Base-by-base conservation (phyloP, 2,888 invertebrate species). In the Pristionchus arcanus region DNA sequence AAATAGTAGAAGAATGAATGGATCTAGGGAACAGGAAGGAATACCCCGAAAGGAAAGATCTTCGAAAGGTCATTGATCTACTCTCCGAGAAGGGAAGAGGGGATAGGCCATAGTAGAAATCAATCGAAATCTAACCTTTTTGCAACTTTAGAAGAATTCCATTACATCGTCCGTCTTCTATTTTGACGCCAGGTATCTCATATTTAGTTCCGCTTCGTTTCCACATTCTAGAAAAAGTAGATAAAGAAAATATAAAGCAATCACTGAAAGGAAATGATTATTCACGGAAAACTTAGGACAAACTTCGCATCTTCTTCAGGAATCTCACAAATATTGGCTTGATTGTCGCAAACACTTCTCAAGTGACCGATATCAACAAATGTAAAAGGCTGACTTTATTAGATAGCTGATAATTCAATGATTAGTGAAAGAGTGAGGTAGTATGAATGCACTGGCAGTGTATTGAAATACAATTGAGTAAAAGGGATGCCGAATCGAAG, bases 1-100 rank as follows among this genome's bases (percentile, higher is more conserved):
- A 25, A 37, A 74, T 2, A 74, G 74, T 34, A 9, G 5, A 37
- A 21, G 21, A 34, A 37, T 15, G 13, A 49, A 49, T 49, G 11
- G 42, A 49, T 49, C 5, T 11, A 49, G 42, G 42, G 42, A 49
- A 42, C 9, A 13, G 42, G 74, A 74, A 21, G 74, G 37, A 37
- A 37, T 74, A 28, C 4, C 66, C 63, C 3, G 13, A 13, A 31
- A 68, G 42, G 42, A 63, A 31, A 21, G 68, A 13, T 13, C 34
- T 28, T 71, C 71, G 71, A 37, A 37, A 34, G 74, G 74, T 34
- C 37, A 37, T 2, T 74, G 74, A 74, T 74, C 74, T 74, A 74
- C 74, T 21, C 74, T 42, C 74, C 11, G n/a, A 25, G 63, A 37
- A 21, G 21, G 37, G 37, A 37, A 37, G 74, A 74, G 74, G 31